A percentile compares a stretch with the other conserved stretches of the same genome.
These are phyloP conservation scores for Phrynosoma platyrhinos DNA, from an alignment of 2,113 vertebrate species.

Conservation along the genomic window DNA sequence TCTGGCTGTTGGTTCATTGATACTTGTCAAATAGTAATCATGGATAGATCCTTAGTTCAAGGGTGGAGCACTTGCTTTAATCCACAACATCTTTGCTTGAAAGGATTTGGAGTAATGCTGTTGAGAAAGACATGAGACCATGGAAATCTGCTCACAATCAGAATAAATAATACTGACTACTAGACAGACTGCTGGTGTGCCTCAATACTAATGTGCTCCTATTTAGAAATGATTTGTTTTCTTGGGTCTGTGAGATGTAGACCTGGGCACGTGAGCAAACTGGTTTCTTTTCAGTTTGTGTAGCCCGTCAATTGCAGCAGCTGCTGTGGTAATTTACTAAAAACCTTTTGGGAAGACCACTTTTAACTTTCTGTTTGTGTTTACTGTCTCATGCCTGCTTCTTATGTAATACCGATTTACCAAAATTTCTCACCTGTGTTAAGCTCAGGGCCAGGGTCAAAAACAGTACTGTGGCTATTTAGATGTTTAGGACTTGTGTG, in stretches of 20 bases:
- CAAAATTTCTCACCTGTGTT: neutral
- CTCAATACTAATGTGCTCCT: neutral
- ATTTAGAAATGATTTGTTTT: neutral
- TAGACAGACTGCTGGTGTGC: neutral
- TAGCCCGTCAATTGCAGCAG: neutral
- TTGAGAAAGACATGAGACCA: neutral
- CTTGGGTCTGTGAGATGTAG: neutral
- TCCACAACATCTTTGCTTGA: neutral
- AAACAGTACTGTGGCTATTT: neutral
- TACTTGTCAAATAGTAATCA: neutral
- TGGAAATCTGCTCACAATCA: neutral
- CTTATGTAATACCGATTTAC: neutral
- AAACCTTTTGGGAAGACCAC: neutral
- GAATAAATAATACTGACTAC: neutral
- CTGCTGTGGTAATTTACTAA: neutral
- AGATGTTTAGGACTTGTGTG: neutral
- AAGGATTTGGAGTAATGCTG: neutral
- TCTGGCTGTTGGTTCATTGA: neutral
- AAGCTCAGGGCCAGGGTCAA: neutral
- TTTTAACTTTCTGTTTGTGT: too few relatives aligned
- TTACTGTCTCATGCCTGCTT: neutral
- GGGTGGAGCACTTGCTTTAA: neutral
- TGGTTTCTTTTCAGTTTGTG: neutral
- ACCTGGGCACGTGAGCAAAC: neutral
- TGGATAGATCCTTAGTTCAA: neutral